These are phyloP conservation scores for Formica aserva DNA, from an alignment of 2,888 invertebrate genomes.

Conservation along the genomic window DNA sequence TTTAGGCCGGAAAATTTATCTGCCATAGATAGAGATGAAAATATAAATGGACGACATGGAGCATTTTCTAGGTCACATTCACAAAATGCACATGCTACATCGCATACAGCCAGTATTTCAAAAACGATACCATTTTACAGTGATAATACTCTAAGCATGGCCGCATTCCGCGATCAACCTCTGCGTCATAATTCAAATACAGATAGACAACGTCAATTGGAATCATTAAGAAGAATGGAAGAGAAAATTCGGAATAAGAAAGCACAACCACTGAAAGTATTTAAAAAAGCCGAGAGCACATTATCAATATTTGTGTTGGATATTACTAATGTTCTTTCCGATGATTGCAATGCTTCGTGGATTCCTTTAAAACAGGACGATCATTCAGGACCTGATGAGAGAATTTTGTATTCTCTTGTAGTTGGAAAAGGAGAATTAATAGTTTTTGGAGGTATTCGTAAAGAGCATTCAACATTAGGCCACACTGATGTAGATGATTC, in stretches of 20 bases:
- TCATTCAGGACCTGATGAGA: conserved; percentile 93
- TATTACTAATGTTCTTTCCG: conserved; percentile 90
- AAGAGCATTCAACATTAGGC: conserved; percentile 89
- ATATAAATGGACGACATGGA: conserved; percentile 91
- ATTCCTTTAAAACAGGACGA: conserved; percentile 90
- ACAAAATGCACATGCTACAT: conserved; percentile 53
- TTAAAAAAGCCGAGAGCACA: conserved; percentile 89
- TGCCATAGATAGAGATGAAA: conserved; percentile 89
- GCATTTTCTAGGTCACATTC: conserved; percentile 76
- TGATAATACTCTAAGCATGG: conserved; percentile 87
- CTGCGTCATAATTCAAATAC: conserved; percentile 79
- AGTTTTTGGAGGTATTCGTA: conserved; percentile 98
- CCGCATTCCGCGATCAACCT: conserved; percentile 87
- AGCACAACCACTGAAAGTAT: conserved; percentile 84
- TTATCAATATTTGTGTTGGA: conserved; percentile 95
- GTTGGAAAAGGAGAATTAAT: conserved; percentile 96
- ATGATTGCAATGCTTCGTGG: conserved; percentile 90
- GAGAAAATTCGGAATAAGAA: conserved; percentile 86
- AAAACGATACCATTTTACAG: conserved; percentile 69
- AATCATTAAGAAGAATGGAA: conserved; percentile 89
- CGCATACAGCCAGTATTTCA: conserved; percentile 63
- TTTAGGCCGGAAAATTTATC: conserved; percentile 86
- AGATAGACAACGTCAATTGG: conserved; percentile 89
- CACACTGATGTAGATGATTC: conserved; percentile 81
- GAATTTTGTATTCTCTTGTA: conserved; percentile 95